Conservation (phyloP, 2,888 invertebrate species). For the Clivina fossor region DNA sequence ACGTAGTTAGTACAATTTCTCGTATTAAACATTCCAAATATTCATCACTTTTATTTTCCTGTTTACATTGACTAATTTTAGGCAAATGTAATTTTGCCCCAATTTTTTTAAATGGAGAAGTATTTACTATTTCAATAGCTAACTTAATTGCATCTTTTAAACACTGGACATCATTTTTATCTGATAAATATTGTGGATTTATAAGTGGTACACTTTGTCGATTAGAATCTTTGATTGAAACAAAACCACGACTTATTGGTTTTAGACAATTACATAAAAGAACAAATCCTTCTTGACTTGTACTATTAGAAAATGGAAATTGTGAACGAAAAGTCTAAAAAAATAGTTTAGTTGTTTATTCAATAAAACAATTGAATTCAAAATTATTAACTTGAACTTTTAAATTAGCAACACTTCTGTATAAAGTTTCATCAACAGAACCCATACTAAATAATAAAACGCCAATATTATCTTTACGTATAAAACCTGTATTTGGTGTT, state of each 20-base stretch:
- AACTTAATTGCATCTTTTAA: constrained; percentile 65
- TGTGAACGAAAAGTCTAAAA: constrained; percentile 63
- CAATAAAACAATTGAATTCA: background rate
- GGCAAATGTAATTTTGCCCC: constrained; percentile 69
- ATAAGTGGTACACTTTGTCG: constrained; percentile 66
- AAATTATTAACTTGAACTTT: constrained; percentile 48
- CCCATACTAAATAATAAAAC: constrained; percentile 69
- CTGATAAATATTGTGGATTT: constrained; percentile 72
- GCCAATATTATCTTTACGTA: constrained; percentile 56
- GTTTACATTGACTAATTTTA: constrained; percentile 61
- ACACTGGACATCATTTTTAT: constrained; percentile 63
- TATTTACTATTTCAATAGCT: constrained; percentile 57
- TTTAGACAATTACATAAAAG: constrained; percentile 67
- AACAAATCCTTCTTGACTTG: constrained; percentile 68
- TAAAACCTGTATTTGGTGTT: constrained; percentile 66
- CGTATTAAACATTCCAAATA: constrained; percentile 68
- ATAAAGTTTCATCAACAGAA: constrained; percentile 65
- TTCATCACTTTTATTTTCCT: constrained; percentile 53
- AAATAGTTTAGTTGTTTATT: too few relatives aligned
- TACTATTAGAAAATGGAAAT: constrained; percentile 67
- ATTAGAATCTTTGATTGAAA: constrained; percentile 61
- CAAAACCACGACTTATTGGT: constrained; percentile 69
- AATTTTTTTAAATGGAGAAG: constrained; percentile 60
- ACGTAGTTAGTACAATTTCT: constrained; percentile 67
- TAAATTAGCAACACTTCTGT: constrained; percentile 68